phyloP scores from a whole-genome alignment of 2,888 invertebrate species.

The Papilio demoleus region DNA sequence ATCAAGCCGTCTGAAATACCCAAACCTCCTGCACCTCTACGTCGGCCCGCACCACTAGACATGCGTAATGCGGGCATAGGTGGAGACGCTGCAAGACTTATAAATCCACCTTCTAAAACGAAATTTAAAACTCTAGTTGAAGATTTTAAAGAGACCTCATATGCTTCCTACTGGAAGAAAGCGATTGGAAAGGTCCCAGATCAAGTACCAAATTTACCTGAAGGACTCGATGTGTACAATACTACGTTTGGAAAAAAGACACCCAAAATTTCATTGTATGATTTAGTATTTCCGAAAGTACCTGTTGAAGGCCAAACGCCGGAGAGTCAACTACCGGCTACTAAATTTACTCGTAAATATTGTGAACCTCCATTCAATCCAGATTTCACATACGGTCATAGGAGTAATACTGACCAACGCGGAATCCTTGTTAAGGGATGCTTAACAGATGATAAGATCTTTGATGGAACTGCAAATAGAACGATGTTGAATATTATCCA shows the following conservation, averaged over 20 bases:
- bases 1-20: constrained; percentile 62
- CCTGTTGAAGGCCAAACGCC: constrained; percentile 65
- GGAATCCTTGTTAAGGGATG: constrained; percentile 78
- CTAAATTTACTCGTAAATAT: constrained; percentile 62
- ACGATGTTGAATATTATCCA: constrained; percentile 67
- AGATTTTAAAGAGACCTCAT: constrained; percentile 68
- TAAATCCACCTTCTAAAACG: constrained; percentile 64
- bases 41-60: constrained; percentile 60
- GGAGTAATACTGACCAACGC: constrained; percentile 70
- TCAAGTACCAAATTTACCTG: constrained; percentile 69
- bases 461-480: constrained; percentile 64
- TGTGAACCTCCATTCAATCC: constrained; percentile 71
- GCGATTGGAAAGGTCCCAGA: constrained; percentile 61
- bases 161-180: constrained; percentile 70
- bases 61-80: constrained; percentile 60
- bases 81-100: constrained; percentile 54
- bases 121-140: constrained; percentile 68
- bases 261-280: constrained; percentile 61
- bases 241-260: constrained; percentile 70
- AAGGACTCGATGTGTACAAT: constrained; percentile 59
- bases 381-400: constrained; percentile 73
- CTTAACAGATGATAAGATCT: constrained; percentile 64
- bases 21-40: constrained; percentile 59
- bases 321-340: constrained; percentile 53
- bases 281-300: constrained; percentile 69